Conservation (phyloP, 2,797 vertebrate genomes). For the Rousettus madagascariensis region DNA sequence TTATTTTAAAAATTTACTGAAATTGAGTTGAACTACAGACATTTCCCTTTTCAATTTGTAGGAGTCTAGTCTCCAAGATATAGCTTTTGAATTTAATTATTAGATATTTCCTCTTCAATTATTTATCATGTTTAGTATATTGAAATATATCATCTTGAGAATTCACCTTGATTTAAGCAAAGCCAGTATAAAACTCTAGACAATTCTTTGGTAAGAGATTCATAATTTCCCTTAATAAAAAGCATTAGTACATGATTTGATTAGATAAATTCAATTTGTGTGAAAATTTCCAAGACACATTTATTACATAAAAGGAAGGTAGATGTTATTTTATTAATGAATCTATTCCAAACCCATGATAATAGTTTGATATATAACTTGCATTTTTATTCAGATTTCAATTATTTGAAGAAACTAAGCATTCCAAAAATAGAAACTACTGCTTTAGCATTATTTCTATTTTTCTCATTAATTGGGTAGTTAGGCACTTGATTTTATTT, state of each 20-base stretch:
- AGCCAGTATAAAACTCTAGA: neutral
- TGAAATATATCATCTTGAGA: conserved; percentile 8
- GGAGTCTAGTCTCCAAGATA: neutral
- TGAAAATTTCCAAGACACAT: neutral
- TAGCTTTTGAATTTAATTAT: conserved; percentile 37
- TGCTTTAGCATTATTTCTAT: neutral
- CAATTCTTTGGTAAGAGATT: neutral
- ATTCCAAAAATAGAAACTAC: conserved; percentile 27
- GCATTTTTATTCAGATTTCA: neutral
- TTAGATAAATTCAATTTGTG: conserved; percentile 56
- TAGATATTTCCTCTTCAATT: conserved; percentile 1
- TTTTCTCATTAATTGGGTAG: neutral
- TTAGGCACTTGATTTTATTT: conserved; percentile 9
- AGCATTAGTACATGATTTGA: conserved; percentile 11
- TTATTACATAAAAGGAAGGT: neutral
- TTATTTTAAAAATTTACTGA: conserved; percentile 24
- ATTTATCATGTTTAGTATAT: conserved; percentile 9
- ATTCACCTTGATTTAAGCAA: conserved; percentile 36
- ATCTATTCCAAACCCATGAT: neutral
- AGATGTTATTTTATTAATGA: conserved; percentile 35
- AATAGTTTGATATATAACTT: neutral
- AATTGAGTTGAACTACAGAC: neutral
- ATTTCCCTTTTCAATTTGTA: neutral
- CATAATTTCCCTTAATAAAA: conserved; percentile 50
- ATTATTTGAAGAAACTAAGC: conserved; percentile 1